Evolutionary conservation across 35 echinoderm and acorn worm species (phyloP), one percentile per base, ranked within the genome.

Genomic region (Antedon bifida): DNA sequence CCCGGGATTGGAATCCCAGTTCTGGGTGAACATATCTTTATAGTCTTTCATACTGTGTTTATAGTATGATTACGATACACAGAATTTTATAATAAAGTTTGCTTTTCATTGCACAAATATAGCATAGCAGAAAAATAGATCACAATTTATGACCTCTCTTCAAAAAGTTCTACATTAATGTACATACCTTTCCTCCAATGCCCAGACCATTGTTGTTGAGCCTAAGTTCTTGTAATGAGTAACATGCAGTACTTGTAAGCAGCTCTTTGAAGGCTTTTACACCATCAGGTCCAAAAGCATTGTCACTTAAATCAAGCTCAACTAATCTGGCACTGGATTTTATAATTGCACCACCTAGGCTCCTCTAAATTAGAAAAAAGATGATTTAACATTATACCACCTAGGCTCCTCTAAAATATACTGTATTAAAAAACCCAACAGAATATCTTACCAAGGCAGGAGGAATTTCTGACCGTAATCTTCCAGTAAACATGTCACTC

Each of bases 201-300:
- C 95, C 95, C 38, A 99, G 80, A 36, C 95, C 95, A 84, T 99
- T 92, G 84, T 99, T 99, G 77, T 99, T 99, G 74, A 97, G 92
- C 79, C 90, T 99, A 36, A 99, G 76, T 80, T 99, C 95, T 77
- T 89, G 77, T 34, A 99, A 33, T 0, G 88, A 85, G 76, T 99
- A 99, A 31, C 95, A 92, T 0, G 95, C 88, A 64, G 79, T 26
- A 46, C 95, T 99, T 82, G 92, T 87, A 33, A 99, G 64, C 16
- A 99, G 55, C 39, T 99, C 88, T 42, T 77, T 85, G 17, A 89
- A 74, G n/a, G 95, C 90, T 73, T 92, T 92, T 29, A 99, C 95
- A 35, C 95, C 95, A 84, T 99, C 95, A 4, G 95, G 95, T 78
- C 95, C 90, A 87, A 99, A 99, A 1, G 95, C 95, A 80, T 99